Conservation (phyloP, 2,888 invertebrate genomes). For the Melieria crassipennis region DNA sequence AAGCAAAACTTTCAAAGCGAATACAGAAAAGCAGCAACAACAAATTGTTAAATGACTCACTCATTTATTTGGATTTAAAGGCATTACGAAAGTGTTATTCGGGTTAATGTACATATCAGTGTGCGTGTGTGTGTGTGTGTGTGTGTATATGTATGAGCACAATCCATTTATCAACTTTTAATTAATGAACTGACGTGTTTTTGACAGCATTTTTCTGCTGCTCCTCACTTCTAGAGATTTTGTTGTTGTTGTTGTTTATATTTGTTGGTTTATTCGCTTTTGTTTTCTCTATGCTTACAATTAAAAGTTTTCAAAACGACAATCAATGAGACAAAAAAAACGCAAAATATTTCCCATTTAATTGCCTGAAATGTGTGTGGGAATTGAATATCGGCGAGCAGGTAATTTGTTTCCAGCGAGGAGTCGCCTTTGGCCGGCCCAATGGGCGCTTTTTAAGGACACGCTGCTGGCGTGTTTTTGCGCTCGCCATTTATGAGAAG, state of each 20-base stretch:
- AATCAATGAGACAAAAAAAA: too few species aligned
- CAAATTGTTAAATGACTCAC: too few species aligned
- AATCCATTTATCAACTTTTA: constrained; percentile 33
- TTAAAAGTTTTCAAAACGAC: background rate
- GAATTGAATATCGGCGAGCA: constrained; percentile 11
- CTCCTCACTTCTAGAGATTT: background rate
- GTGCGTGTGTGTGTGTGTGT: too few species aligned
- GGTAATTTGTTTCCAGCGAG: constrained; percentile 21
- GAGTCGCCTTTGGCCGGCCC: background rate
- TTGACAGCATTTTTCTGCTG: constrained; percentile 27
- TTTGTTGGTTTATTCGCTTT: constrained; percentile 1
- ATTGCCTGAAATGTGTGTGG: constrained; percentile 25
- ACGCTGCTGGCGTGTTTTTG: background rate
- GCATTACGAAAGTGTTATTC: too few species aligned
- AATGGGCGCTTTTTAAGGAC: constrained; percentile 18
- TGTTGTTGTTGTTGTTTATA: background rate
- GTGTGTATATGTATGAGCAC: background rate
- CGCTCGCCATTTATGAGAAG: constrained; percentile 41
- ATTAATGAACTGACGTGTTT: constrained; percentile 35
- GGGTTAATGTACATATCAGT: too few species aligned
- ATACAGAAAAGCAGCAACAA: too few species aligned
- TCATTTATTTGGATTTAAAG: too few species aligned
- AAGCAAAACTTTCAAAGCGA: too few species aligned
- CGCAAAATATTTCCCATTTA: background rate
- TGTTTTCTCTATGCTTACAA: constrained; percentile 5